A percentile compares a stretch with the other conserved stretches of the same genome.
Evolutionary conservation across 1,140 invertebrate species (phyloP).

Genomic region (Thaumetopoea pityocampa): DNA sequence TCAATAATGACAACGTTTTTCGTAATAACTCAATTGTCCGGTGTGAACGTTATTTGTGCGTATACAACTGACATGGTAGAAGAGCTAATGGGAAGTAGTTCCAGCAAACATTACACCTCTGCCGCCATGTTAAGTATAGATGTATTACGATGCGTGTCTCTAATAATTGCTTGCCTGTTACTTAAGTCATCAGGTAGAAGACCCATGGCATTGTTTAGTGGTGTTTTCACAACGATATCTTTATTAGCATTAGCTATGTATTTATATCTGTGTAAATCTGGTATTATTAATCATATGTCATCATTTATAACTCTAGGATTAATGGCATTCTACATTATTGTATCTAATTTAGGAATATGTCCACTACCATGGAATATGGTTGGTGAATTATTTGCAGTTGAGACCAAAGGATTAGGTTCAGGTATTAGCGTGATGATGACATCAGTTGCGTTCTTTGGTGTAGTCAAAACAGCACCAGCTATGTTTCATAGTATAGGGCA

Average conservation of each 20-base stretch:
- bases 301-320: conserved; percentile 52
- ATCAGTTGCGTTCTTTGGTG: conserved; percentile 78
- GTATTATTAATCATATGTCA: conserved; percentile 43
- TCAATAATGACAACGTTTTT: conserved; percentile 78
- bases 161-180: conserved; percentile 77
- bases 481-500: conserved; percentile 76
- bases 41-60: conserved; percentile 83
- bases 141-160: conserved; percentile 79
- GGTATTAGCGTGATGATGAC: conserved; percentile 78
- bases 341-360: conserved; percentile 67
- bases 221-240: conserved; percentile 72
- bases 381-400: conserved; percentile 75
- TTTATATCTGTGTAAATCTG: conserved; percentile 52
- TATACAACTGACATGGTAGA: conserved; percentile 82
- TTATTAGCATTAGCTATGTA: conserved; percentile 70
- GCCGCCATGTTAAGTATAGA: conserved; percentile 81
- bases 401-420: conserved; percentile 73
- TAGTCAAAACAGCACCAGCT: conserved; percentile 78
- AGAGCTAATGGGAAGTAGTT: conserved; percentile 64
- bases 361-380: conserved; percentile 79
- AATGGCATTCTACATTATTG: conserved; percentile 59
- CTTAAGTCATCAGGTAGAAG: conserved; percentile 77
- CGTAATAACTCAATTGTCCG: conserved; percentile 78
- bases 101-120: conserved; percentile 66
- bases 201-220: conserved; percentile 77